phyloP scores from a whole-genome alignment of 1,140 invertebrate species.

The Matsumurasca onukii region DNA sequence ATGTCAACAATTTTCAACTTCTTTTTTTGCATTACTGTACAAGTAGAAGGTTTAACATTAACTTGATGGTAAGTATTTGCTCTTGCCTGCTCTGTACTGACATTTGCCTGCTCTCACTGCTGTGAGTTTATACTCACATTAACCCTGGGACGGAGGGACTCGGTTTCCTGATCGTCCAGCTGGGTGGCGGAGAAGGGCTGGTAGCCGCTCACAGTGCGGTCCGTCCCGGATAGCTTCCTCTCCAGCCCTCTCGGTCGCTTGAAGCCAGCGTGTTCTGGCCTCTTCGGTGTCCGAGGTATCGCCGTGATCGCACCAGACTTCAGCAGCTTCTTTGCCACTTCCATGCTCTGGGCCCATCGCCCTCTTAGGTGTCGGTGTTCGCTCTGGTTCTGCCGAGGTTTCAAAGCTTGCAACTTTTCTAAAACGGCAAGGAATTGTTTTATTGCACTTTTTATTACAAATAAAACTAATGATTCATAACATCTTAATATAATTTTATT shows the following conservation, averaged over 20 bases:
- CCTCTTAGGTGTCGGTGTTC: constrained; percentile 58
- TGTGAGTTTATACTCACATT: constrained; percentile 42
- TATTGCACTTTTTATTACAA: not conserved
- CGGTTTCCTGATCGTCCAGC: constrained; percentile 59
- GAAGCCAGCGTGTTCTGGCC: constrained; percentile 80
- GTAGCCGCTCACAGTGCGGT: constrained; percentile 77
- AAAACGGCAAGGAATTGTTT: not conserved
- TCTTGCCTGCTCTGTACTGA: no score
- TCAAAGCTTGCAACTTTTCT: constrained; percentile 71
- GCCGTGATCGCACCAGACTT: constrained; percentile 91
- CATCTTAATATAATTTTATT: no score
- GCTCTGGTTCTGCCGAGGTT: constrained; percentile 83
- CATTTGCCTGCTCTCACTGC: no score
- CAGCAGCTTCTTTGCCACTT: constrained; percentile 92
- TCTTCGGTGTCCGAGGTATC: constrained; percentile 72
- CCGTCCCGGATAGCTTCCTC: constrained; percentile 47
- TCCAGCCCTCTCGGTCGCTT: constrained; percentile 64
- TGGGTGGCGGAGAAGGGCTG: constrained; percentile 87
- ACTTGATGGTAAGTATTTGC: no score
- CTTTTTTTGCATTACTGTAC: no score
- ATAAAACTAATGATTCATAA: no score
- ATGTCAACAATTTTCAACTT: no score
- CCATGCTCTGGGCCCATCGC: constrained; percentile 88
- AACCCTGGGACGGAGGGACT: constrained; percentile 40
- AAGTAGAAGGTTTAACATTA: no score